A percentile compares a stretch with the other conserved stretches of the same genome.
Conservation (phyloP, 2,797 vertebrate genomes). For the Diplodus puntazzo region DNA sequence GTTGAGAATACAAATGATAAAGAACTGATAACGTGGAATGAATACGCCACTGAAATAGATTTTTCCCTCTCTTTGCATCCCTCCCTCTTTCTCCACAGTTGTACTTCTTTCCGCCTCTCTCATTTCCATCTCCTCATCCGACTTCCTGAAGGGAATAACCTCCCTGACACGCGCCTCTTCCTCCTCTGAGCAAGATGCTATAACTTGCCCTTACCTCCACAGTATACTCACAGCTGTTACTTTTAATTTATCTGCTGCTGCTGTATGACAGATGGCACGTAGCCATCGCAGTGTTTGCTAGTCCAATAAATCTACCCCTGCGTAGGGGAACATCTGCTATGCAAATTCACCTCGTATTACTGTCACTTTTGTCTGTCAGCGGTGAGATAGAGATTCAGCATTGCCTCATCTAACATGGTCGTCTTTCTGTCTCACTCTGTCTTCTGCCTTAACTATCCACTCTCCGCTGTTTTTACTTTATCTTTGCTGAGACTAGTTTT, state of each 20-base stretch:
- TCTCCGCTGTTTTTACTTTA: slow-evolving; percentile 19
- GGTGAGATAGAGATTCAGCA: slow-evolving; percentile 49
- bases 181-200: slow-evolving; percentile 38
- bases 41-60: slow-evolving; percentile 5
- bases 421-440: slow-evolving; percentile 17
- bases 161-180: slow-evolving; percentile 44
- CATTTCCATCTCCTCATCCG: slow-evolving; percentile 36
- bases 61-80: slow-evolving; percentile 4
- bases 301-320: slow-evolving; percentile 67
- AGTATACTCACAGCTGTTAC: slow-evolving; percentile 60
- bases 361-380: slow-evolving; percentile 68
- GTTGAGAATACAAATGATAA: slow-evolving; percentile 43
- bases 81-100: slow-evolving; percentile 7
- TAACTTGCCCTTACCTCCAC: slow-evolving; percentile 62
- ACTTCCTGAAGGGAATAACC: slow-evolving; percentile 60
- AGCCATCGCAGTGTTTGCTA: slow-evolving; percentile 66
- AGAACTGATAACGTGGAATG: slow-evolving; percentile 17
- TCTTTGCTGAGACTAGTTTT: neutral
- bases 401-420: slow-evolving; percentile 43
- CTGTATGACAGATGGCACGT: slow-evolving; percentile 70
- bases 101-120: slow-evolving; percentile 18
- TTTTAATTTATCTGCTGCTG: slow-evolving; percentile 70
- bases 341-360: slow-evolving; percentile 69
- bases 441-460: slow-evolving; percentile 24
- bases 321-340: slow-evolving; percentile 76